phyloP scores from a whole-genome alignment of 2,113 vertebrate species.

The Pygoscelis antarcticus region DNA sequence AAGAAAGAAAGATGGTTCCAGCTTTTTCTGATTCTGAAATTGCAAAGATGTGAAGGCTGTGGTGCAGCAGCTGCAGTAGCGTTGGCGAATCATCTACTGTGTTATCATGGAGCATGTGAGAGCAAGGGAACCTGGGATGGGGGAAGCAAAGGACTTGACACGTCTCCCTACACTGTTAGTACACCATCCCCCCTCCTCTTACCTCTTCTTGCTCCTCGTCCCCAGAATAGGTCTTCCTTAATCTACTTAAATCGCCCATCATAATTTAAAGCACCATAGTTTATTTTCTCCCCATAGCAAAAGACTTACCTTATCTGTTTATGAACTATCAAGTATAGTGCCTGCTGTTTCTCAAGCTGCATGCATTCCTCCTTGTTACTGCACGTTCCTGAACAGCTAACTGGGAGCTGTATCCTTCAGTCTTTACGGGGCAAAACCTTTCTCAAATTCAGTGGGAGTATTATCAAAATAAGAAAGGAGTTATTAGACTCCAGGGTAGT shows the following conservation, averaged over 20 bases:
- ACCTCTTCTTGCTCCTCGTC: background rate
- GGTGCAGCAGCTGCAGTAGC: background rate
- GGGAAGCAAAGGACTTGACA: background rate
- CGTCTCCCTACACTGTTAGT: background rate
- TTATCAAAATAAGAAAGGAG: background rate
- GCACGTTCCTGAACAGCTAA: background rate
- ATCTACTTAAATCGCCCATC: background rate
- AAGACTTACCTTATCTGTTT: constrained; percentile 21
- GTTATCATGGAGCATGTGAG: background rate
- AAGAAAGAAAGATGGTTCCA: background rate
- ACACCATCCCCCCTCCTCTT: background rate
- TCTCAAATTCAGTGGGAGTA: background rate
- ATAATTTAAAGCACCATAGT: background rate
- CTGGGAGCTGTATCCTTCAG: background rate
- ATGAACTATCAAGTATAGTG: background rate
- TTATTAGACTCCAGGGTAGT: background rate
- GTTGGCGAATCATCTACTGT: background rate
- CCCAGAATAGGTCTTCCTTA: background rate
- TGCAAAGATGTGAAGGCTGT: background rate
- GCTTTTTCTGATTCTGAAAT: background rate
- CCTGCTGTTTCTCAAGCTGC: constrained; percentile 11
- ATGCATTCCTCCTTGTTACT: background rate
- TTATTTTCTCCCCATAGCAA: constrained; percentile 17
- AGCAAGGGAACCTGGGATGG: background rate
- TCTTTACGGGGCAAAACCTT: background rate